phyloP scores from a whole-genome alignment of 2,888 invertebrate genomes.

The Polyommatus icarus region DNA sequence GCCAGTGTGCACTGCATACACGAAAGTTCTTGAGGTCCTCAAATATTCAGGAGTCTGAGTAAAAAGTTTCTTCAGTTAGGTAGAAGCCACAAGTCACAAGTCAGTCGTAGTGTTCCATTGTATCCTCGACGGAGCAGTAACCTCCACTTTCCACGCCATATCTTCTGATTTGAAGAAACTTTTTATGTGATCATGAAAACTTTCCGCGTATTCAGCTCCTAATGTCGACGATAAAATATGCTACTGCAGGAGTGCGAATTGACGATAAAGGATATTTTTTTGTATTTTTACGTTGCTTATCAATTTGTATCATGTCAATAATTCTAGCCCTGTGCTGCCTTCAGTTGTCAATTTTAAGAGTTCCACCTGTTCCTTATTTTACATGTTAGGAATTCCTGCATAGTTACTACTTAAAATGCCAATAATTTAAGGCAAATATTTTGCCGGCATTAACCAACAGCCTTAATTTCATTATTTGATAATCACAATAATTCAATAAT shows the following conservation, averaged over 20 bases:
- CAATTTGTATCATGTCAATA: too few species aligned
- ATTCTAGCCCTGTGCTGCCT: too few species aligned
- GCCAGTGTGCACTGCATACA: background rate
- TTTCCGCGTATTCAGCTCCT: background rate
- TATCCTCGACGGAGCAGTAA: background rate
- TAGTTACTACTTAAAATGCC: too few species aligned
- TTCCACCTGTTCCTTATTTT: too few species aligned
- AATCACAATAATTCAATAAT: background rate
- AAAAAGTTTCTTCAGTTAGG: background rate
- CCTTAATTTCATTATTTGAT: background rate
- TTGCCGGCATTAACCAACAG: background rate
- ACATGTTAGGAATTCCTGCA: too few species aligned
- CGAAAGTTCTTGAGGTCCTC: background rate
- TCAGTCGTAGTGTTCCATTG: background rate
- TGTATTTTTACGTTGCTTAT: too few species aligned
- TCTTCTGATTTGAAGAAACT: background rate
- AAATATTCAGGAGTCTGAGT: background rate
- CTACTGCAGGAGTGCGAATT: too few species aligned
- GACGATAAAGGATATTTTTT: too few species aligned
- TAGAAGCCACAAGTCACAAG: background rate
- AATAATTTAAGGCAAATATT: too few species aligned
- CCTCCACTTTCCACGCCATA: background rate
- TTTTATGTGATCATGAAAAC: background rate
- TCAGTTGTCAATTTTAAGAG: too few species aligned
- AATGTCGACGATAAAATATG: constrained; percentile 5